Conservation (phyloP, 1,140 invertebrate species). For the Drosophila sechellia region DNA sequence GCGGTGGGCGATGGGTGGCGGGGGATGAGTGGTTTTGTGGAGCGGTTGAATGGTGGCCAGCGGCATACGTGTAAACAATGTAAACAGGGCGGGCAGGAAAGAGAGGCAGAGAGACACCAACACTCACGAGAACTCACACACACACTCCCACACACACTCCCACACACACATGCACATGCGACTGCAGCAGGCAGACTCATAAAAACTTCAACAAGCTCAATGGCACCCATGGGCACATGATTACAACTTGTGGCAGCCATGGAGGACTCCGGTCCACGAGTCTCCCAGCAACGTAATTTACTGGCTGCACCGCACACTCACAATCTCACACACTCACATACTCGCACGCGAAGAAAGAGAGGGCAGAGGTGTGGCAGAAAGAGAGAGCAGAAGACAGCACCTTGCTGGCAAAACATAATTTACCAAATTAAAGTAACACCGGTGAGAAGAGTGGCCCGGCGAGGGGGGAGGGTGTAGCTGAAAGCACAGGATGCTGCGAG, state of each 20-base stretch:
- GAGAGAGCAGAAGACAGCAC: conserved; percentile 33
- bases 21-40: background rate
- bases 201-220: conserved; percentile 80
- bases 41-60: conserved; percentile 42
- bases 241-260: conserved; percentile 70
- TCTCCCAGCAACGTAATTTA: conserved; percentile 53
- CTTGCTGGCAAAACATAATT: conserved; percentile 74
- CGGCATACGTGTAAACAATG: conserved; percentile 75
- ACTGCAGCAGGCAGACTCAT: conserved; percentile 68
- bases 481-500: conserved; percentile 40
- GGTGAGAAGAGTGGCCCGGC: background rate
- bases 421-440: conserved; percentile 74
- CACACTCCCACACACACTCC: background rate
- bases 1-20: conserved; percentile 34
- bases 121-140: background rate
- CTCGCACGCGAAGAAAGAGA: conserved; percentile 3
- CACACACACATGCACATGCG: conserved; percentile 30
- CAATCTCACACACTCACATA: background rate
- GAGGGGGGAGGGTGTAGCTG: background rate
- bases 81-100: conserved; percentile 34
- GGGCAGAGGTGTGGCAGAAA: background rate
- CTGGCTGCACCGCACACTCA: conserved; percentile 43
- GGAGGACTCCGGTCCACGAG: conserved; percentile 34
- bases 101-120: background rate
- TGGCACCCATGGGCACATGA: conserved; percentile 76